Evolutionary conservation across 2,113 vertebrate species (phyloP).

Genomic region (Chitala chitala): DNA sequence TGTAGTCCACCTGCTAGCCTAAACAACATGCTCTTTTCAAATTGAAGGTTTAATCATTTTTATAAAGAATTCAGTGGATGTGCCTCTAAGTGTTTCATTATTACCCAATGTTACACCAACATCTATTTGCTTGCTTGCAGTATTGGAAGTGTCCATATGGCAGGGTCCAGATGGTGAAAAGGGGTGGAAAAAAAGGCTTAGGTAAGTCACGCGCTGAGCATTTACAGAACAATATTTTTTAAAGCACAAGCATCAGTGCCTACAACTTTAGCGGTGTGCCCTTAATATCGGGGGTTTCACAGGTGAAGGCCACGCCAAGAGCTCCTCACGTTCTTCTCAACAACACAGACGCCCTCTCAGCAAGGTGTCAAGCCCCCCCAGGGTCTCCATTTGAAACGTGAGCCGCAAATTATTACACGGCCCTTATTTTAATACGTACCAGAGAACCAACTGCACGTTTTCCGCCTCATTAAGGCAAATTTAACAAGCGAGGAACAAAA

Average conservation of each 20-base stretch:
- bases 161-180: conserved; percentile 8
- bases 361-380: neutral
- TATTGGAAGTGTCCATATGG: conserved; percentile 14
- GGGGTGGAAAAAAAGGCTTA: conserved; percentile 22
- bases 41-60: neutral
- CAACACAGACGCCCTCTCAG: neutral
- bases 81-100: neutral
- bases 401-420: conserved; percentile 36
- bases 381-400: neutral
- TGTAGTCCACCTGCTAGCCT: neutral
- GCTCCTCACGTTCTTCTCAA: neutral
- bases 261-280: neutral
- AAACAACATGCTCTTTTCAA: neutral
- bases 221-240: neutral
- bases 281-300: neutral
- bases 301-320: too few relatives aligned
- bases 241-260: neutral
- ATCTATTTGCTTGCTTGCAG: conserved; percentile 12
- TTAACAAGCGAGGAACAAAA: conserved; percentile 51
- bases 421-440: conserved; percentile 47
- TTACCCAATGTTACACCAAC: conserved; percentile 2
- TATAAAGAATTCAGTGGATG: neutral
- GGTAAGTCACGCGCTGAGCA: neutral
- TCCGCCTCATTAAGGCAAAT: conserved; percentile 62
- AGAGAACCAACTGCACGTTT: conserved; percentile 60